phyloP scores from a whole-genome alignment of 2,888 invertebrate species.

The Tholera decimalis region DNA sequence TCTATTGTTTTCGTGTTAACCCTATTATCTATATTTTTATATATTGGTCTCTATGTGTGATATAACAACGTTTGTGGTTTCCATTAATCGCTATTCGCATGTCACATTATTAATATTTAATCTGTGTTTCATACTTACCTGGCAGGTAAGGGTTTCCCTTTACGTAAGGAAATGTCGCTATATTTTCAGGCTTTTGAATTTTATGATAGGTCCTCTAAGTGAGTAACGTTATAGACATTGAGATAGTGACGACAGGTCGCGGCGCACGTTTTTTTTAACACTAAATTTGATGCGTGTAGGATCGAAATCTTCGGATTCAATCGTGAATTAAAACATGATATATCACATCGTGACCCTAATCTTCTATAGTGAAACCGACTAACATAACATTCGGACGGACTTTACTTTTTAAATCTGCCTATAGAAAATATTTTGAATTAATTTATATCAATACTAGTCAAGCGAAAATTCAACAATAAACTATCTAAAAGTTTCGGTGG shows the following conservation, averaged over 20 bases:
- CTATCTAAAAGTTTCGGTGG: background rate
- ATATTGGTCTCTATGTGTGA: conserved; percentile 49
- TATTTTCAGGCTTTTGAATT: background rate
- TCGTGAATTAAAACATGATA: too few species aligned
- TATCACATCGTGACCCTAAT: too few species aligned
- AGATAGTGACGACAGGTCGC: too few species aligned
- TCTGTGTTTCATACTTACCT: conserved; percentile 3
- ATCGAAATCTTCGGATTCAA: too few species aligned
- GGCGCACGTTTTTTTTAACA: too few species aligned
- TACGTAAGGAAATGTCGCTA: background rate
- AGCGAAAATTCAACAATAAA: background rate
- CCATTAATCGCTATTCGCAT: conserved; percentile 53
- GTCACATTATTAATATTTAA: conserved; percentile 51
- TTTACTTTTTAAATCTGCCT: too few species aligned
- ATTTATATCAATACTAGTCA: background rate
- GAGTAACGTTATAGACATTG: too few species aligned
- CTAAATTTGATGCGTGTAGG: too few species aligned
- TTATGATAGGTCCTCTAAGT: background rate
- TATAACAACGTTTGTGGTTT: conserved; percentile 60
- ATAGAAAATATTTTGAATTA: background rate
- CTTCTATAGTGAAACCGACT: too few species aligned
- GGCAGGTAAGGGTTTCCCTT: conserved; percentile 18
- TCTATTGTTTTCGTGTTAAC: conserved; percentile 77
- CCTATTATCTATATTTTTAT: conserved; percentile 47
- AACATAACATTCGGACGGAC: too few species aligned